These are phyloP conservation scores for Dendrocopos noguchii DNA, from an alignment of 2,113 vertebrate species.

Conservation along the genomic window DNA sequence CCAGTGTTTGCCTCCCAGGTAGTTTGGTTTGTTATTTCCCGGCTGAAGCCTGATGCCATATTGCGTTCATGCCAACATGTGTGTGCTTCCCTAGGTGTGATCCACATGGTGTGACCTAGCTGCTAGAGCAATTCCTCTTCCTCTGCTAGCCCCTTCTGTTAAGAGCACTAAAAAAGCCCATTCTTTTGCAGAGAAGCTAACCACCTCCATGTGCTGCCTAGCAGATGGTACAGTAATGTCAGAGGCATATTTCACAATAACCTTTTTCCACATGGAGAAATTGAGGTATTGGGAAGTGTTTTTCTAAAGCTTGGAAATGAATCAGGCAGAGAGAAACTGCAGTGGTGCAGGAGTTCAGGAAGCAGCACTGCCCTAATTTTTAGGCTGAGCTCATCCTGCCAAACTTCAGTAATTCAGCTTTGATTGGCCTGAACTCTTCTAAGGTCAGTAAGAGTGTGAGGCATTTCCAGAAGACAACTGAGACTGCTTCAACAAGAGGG, in stretches of 20 bases:
- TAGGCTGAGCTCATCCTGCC: background rate
- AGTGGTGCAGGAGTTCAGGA: background rate
- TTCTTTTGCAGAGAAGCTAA: slow-evolving; percentile 26
- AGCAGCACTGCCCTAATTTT: background rate
- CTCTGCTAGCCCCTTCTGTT: slow-evolving; percentile 33
- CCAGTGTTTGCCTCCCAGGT: background rate
- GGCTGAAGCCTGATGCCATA: background rate
- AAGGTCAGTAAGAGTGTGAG: background rate
- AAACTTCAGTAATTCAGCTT: background rate
- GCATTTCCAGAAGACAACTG: background rate
- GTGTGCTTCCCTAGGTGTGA: background rate
- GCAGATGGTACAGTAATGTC: slow-evolving; percentile 50
- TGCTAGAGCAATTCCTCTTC: background rate
- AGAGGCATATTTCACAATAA: slow-evolving; percentile 57
- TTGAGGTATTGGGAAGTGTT: slow-evolving; percentile 4
- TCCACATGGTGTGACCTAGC: background rate
- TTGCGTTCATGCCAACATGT: background rate
- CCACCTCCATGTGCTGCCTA: slow-evolving; percentile 33
- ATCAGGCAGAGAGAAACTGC: background rate
- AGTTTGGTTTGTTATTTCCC: background rate
- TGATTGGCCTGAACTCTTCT: background rate
- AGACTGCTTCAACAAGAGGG: too few relatives aligned
- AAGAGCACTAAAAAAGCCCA: background rate
- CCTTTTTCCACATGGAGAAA: background rate
- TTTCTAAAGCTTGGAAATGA: background rate